Evolutionary conservation across 2,888 invertebrate species (phyloP), one percentile per base, ranked within the genome.

Genomic region (Caenorhabditis panamensis): DNA sequence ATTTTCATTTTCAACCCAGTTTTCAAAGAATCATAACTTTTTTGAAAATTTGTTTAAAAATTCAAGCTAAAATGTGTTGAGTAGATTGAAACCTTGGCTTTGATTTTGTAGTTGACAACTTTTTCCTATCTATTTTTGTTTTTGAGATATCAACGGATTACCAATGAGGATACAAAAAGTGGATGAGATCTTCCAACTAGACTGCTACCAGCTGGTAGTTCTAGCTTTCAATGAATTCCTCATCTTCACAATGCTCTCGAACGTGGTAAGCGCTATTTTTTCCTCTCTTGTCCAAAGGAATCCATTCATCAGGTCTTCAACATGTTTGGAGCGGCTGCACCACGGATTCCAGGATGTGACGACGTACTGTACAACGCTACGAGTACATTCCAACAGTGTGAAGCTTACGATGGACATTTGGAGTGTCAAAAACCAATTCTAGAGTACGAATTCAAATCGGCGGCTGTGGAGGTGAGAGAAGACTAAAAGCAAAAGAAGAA

Each of bases 261-360:
- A 85, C 67, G 79, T 83, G 68, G 87, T 86, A 24, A 58, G 31
- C 31, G 31, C 67, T 68, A 13, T 31, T 3, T n/a, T 36, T 8
- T 18, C 47, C 22, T 18, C 13, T 26, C 13, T n/a, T n/a, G n/a
- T n/a, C n/a, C n/a, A n/a, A 62, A 18, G 8, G 44, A 13, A n/a
- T n/a, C n/a, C n/a, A n/a, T n/a, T n/a, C n/a, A n/a, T n/a, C 37
- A 86, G 86, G 84, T 84, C 0, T 87, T 84, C 80, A 87, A 87
- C 53, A 83, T 87, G 58, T 87, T 84, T 49, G 87, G 83, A 0
- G 82, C 82, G 2, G 84, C 87, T 3, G 82, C 79, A 18, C 84
- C 87, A 1, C 47, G 56, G 18, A 37, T 87, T 20, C 37, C 75
- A 1, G 85, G 85, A 0, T 87, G 87, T 51, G 79, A 82, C 20